These are phyloP conservation scores for Drosophila busckii DNA, from an alignment of 1,140 invertebrate genomes.

Conservation along the genomic window DNA sequence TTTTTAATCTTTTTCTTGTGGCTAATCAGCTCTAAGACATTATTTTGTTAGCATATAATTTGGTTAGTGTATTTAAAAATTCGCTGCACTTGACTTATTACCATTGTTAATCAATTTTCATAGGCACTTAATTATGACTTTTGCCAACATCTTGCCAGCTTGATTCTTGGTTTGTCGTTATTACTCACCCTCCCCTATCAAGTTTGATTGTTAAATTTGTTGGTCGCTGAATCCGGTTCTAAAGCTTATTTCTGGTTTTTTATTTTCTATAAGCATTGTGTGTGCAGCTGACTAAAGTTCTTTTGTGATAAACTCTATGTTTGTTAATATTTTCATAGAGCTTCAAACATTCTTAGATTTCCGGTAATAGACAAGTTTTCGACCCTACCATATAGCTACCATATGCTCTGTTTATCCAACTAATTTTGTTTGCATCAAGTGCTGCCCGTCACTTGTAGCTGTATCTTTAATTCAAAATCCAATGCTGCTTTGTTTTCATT, in stretches of 20 bases:
- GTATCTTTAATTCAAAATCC: slow-evolving; percentile 2
- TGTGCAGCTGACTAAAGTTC: slow-evolving; percentile 45
- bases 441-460: slow-evolving; percentile 40
- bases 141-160: slow-evolving; percentile 55
- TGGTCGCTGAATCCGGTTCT: slow-evolving; percentile 67
- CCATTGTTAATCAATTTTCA: slow-evolving; percentile 57
- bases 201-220: slow-evolving; percentile 66
- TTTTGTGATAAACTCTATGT: slow-evolving; percentile 44
- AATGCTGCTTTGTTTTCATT: background rate
- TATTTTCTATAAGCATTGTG: slow-evolving; percentile 37
- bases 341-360: background rate
- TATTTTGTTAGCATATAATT: slow-evolving; percentile 12
- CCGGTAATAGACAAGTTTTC: no score
- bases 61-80: slow-evolving; percentile 44
- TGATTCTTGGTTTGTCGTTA: slow-evolving; percentile 32
- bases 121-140: slow-evolving; percentile 68
- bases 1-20: no score
- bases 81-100: slow-evolving; percentile 29
- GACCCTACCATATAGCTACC: slow-evolving; percentile 8
- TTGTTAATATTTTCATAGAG: slow-evolving; percentile 3
- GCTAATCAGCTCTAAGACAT: background rate
- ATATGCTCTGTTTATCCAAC: slow-evolving; percentile 38
- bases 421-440: slow-evolving; percentile 53
- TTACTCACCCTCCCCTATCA: slow-evolving; percentile 32
- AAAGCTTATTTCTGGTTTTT: slow-evolving; percentile 65